Conservation (phyloP, 1,140 invertebrate genomes). For the Spodoptera frugiperda region DNA sequence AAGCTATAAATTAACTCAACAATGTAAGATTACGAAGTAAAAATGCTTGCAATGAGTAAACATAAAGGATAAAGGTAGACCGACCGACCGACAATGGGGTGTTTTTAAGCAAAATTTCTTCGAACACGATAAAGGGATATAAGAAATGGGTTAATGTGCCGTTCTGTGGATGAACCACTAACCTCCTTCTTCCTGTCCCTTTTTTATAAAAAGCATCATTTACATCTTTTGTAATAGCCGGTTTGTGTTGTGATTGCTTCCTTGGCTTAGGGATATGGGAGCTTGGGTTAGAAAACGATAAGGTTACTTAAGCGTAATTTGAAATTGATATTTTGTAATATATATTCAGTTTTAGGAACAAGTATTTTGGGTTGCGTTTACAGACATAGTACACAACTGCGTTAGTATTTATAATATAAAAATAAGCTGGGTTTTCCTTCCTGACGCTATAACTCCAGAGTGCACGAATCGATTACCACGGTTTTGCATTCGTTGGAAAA, state of each 20-base stretch:
- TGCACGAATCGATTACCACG: too few species aligned
- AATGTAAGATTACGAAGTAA: not conserved
- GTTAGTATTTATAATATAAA: too few species aligned
- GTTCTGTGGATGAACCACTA: constrained; percentile 5
- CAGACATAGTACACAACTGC: too few species aligned
- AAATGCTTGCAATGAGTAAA: not conserved
- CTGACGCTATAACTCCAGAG: too few species aligned
- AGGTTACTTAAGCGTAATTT: too few species aligned
- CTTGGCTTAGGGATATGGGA: not conserved
- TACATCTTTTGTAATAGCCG: not conserved
- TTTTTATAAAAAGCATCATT: constrained; percentile 10
- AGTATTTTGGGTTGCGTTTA: too few species aligned
- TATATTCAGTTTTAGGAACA: too few species aligned
- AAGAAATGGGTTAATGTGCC: constrained; percentile 8
- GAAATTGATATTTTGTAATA: too few species aligned
- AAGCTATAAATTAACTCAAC: too few species aligned
- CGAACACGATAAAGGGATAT: constrained; percentile 1
- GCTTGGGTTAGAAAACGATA: not conserved
- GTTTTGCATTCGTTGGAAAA: too few species aligned
- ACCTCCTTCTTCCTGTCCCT: constrained; percentile 5
- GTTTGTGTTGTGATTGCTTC: not conserved
- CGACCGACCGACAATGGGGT: not conserved
- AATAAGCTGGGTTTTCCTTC: too few species aligned
- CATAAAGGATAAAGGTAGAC: not conserved
- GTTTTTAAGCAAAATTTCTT: constrained; percentile 11